Evolutionary conservation across 1,140 invertebrate species (phyloP).

Genomic region (Drosophila bifasciata): DNA sequence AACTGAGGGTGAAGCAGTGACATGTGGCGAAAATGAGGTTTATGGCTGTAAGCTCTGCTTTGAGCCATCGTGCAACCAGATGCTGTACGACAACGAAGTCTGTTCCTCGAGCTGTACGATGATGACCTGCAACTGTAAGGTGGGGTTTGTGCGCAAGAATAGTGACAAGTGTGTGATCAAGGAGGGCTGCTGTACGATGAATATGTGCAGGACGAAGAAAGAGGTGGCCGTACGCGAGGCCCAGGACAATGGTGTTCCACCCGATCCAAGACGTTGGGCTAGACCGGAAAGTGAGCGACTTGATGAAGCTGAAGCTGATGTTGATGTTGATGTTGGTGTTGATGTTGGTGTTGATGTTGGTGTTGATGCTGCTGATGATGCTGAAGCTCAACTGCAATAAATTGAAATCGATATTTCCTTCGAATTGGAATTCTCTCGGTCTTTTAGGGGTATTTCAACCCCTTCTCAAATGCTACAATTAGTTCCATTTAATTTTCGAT

Average conservation of each 20-base stretch:
- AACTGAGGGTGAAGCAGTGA: no score
- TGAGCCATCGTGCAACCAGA: constrained; percentile 15
- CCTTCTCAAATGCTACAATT: constrained; percentile 24
- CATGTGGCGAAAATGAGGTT: constrained; percentile 1
- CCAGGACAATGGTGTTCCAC: no score
- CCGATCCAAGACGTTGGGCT: background rate
- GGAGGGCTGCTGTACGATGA: background rate
- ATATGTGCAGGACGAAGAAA: constrained; percentile 7
- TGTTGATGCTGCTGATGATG: no score
- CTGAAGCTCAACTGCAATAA: no score
- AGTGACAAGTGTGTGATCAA: constrained; percentile 1
- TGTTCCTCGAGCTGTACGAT: background rate
- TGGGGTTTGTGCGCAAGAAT: constrained; percentile 24
- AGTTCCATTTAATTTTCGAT: constrained; percentile 24
- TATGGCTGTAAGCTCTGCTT: constrained; percentile 6
- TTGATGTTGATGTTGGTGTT: no score
- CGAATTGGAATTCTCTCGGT: no score
- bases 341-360: no score
- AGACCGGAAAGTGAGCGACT: no score
- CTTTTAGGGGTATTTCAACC: no score
- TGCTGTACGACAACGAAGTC: constrained; percentile 3
- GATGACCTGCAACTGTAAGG: constrained; percentile 13
- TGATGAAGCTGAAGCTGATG: no score
- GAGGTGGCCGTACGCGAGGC: background rate
- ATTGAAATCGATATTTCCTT: no score